Conservation (phyloP, 1,140 invertebrate species). For the Papilio polyxenes region DNA sequence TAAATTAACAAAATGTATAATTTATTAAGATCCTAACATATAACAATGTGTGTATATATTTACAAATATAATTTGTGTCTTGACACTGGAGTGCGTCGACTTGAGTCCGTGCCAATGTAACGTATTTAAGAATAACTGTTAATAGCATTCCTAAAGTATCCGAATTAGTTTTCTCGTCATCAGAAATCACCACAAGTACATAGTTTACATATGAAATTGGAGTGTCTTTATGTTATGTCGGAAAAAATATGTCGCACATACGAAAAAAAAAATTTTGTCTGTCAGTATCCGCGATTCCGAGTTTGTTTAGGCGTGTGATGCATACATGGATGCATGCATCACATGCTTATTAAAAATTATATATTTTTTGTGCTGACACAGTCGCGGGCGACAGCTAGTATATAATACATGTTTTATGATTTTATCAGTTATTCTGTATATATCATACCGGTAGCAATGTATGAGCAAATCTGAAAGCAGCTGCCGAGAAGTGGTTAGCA, state of each 20-base stretch:
- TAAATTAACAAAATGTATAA: background rate
- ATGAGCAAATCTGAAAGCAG: slow-evolving; percentile 96
- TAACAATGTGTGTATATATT: background rate
- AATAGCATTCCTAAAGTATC: slow-evolving; percentile 8
- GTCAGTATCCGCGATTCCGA: too few relatives aligned
- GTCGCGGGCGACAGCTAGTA: too few relatives aligned
- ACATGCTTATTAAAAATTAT: too few relatives aligned
- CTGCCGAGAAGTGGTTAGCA: slow-evolving; percentile 94
- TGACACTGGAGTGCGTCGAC: background rate
- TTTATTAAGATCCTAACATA: background rate
- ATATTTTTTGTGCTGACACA: too few relatives aligned
- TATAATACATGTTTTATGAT: background rate
- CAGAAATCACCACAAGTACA: background rate
- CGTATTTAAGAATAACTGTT: slow-evolving; percentile 28
- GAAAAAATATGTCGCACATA: too few relatives aligned
- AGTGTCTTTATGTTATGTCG: too few relatives aligned
- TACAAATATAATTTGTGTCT: slow-evolving; percentile 16
- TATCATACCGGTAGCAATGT: slow-evolving; percentile 86
- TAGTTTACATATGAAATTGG: too few relatives aligned
- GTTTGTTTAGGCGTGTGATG: too few relatives aligned
- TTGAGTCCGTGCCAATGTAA: slow-evolving; percentile 19
- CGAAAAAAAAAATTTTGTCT: too few relatives aligned
- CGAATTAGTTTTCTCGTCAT: slow-evolving; percentile 18
- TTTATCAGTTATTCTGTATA: background rate
- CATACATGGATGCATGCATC: too few relatives aligned